A percentile compares a stretch with the other conserved stretches of the same genome.
These are phyloP conservation scores for Brachionus sp. DNA, from an alignment of 1,140 invertebrate genomes.

Conservation along the genomic window DNA sequence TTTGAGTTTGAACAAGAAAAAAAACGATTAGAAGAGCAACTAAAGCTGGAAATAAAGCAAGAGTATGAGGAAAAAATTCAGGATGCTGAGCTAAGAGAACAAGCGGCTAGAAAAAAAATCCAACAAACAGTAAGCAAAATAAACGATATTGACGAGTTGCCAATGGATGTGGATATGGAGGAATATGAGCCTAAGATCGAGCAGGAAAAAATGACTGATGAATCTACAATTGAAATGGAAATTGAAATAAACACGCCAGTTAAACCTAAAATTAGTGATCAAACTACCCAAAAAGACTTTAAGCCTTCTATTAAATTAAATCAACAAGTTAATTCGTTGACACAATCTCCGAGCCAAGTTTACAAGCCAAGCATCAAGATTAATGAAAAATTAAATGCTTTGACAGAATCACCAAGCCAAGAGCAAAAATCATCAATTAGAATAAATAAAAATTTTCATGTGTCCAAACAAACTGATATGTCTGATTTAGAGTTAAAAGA, in stretches of 20 bases:
- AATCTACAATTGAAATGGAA: not conserved
- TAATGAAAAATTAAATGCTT: not conserved
- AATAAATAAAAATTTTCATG: not conserved
- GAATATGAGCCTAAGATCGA: not conserved
- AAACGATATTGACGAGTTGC: not conserved
- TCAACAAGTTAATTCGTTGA: not conserved
- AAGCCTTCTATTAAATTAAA: not conserved
- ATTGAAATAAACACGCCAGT: not conserved
- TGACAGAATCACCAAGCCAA: not conserved
- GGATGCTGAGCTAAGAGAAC: conserved; percentile 9
- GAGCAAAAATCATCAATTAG: not conserved
- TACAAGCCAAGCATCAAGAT: not conserved
- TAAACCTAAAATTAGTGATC: not conserved
- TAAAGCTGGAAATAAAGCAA: not conserved
- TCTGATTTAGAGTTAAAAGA: not conserved
- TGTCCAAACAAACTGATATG: conserved; percentile 34
- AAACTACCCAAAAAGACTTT: not conserved
- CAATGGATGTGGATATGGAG: conserved; percentile 19
- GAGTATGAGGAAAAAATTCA: conserved; percentile 20
- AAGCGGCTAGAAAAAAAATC: conserved; percentile 2
- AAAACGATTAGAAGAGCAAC: not conserved
- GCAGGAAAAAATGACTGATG: not conserved
- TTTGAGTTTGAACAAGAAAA: not conserved
- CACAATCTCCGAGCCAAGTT: not conserved
- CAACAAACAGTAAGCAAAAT: not conserved